Base-by-base conservation (phyloP, 2,113 vertebrate genomes). In the Heterochromis multidens region DNA sequence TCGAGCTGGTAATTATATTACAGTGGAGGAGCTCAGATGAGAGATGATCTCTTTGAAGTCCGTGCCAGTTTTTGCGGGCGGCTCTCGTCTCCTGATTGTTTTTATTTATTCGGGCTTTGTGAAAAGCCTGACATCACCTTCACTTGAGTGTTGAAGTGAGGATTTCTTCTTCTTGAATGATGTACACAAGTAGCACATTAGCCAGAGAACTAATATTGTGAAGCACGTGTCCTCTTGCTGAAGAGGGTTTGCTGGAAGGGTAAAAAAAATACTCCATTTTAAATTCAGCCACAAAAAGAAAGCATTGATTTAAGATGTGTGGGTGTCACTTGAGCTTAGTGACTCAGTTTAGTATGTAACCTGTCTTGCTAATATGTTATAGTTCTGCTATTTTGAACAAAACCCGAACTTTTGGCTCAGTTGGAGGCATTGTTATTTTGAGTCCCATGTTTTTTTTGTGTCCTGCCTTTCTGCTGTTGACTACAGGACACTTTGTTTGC, bases 31-130 rank as follows among this genome's bases (percentile, higher is more conserved):
- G 79, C 49, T 85, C 21, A 19, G 35, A 80, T 52, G 16, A 83
- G 59, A 78, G 67, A 57, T 80, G 10, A 7, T 33, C 33, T 46
- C 86, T 43, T 62, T n/a, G 27, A 81, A 57, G 85, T 61, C 4
- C 8, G 67, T 27, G 84, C 74, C 72, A 79, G 79, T 80, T 83
- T 80, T 81, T 62, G 40, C 40, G 21, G 77, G 17, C 4, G 7
- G 57, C 49, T 49, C 57, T 10, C 5, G 12, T 31, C 43, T 76
- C 33, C 52, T 35, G 62, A 49, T 83, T 65, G 56, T 87, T 31
- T 37, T 89, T 91, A 87, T 91, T 88, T 92, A 88, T 91, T 91
- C 67, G 16, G 79, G 80, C 79, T 81, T 91, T 87, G 3, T 19
- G 35, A 83, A 79, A 58, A 79, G 70, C 49, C 77, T 79, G 49